Conservation (phyloP, 1,140 invertebrate species). For the Drosophila ficusphila region DNA sequence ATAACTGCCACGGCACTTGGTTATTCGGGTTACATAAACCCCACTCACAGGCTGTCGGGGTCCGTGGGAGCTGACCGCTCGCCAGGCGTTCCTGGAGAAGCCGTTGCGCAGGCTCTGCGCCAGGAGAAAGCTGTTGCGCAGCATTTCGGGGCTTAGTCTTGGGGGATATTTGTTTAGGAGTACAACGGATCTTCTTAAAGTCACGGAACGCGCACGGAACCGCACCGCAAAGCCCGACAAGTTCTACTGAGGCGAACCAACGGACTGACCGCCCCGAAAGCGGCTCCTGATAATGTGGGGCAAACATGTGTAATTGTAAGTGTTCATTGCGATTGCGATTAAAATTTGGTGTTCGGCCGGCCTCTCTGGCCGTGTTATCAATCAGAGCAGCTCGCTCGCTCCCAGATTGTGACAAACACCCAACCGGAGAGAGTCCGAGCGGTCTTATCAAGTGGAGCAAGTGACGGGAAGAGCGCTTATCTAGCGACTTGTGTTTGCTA, state of each 20-base stretch:
- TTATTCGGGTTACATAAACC: slow-evolving; percentile 19
- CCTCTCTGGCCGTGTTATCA: slow-evolving; percentile 71
- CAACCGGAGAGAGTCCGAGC: slow-evolving; percentile 18
- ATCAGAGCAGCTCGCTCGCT: slow-evolving; percentile 30
- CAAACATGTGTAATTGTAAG: slow-evolving; percentile 80
- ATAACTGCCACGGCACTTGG: background rate
- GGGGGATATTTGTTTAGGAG: slow-evolving; percentile 10
- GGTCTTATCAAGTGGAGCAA: slow-evolving; percentile 66
- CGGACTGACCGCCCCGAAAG: slow-evolving; percentile 8
- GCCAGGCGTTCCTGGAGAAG: slow-evolving; percentile 54
- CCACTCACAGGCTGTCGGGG: slow-evolving; percentile 69
- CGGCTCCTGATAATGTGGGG: slow-evolving; percentile 53
- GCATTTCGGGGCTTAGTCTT: slow-evolving; percentile 35
- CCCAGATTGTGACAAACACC: slow-evolving; percentile 66
- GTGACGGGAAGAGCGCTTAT: slow-evolving; percentile 52
- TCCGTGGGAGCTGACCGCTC: slow-evolving; percentile 59
- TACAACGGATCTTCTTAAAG: background rate
- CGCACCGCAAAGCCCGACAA: slow-evolving; percentile 55
- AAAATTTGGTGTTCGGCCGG: slow-evolving; percentile 56
- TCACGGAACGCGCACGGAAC: slow-evolving; percentile 33
- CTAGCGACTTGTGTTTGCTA: slow-evolving; percentile 48
- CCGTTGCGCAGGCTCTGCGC: slow-evolving; percentile 50
- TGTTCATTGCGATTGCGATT: slow-evolving; percentile 78
- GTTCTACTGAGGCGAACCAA: slow-evolving; percentile 51
- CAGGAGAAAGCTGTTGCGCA: slow-evolving; percentile 63